These are phyloP conservation scores for Drosophila cognata DNA, from an alignment of 2,888 invertebrate species.

Conservation along the genomic window DNA sequence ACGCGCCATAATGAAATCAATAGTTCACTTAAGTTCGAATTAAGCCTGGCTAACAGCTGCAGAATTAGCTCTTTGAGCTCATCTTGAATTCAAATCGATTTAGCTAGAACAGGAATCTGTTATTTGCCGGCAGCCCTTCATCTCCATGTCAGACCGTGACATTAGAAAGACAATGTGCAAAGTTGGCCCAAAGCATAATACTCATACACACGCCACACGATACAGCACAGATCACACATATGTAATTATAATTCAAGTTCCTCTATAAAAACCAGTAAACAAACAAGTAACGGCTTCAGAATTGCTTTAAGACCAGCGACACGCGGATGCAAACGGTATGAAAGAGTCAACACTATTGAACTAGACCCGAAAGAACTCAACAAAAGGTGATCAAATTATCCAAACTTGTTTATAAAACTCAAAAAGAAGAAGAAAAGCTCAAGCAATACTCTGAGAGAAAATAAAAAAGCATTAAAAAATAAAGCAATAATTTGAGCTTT, in stretches of 20 bases:
- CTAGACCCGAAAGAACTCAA: slow-evolving; percentile 45
- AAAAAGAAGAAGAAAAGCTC: slow-evolving; percentile 22
- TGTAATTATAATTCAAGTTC: slow-evolving; percentile 56
- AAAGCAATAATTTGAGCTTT: slow-evolving; percentile 19
- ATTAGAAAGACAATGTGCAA: slow-evolving; percentile 60
- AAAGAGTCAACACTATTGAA: slow-evolving; percentile 39
- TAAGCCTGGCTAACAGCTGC: neutral
- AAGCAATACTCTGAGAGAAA: slow-evolving; percentile 17
- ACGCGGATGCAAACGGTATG: slow-evolving; percentile 72
- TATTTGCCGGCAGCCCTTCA: slow-evolving; percentile 25
- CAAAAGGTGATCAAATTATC: slow-evolving; percentile 53
- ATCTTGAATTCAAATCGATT: slow-evolving; percentile 52
- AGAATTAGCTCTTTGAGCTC: slow-evolving; percentile 28
- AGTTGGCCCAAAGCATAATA: slow-evolving; percentile 39
- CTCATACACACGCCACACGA: slow-evolving; percentile 1
- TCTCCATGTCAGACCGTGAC: slow-evolving; percentile 50
- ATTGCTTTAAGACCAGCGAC: slow-evolving; percentile 62
- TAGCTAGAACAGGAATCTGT: slow-evolving; percentile 58
- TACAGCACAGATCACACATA: slow-evolving; percentile 1
- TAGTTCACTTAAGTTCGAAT: slow-evolving; percentile 63
- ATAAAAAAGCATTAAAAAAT: slow-evolving; percentile 14
- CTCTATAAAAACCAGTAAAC: slow-evolving; percentile 78
- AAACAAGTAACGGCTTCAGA: slow-evolving; percentile 75
- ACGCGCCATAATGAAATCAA: slow-evolving; percentile 27
- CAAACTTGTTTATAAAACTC: slow-evolving; percentile 57